Base-by-base conservation (phyloP, 1,140 invertebrate species). In the Heliconius congener region DNA sequence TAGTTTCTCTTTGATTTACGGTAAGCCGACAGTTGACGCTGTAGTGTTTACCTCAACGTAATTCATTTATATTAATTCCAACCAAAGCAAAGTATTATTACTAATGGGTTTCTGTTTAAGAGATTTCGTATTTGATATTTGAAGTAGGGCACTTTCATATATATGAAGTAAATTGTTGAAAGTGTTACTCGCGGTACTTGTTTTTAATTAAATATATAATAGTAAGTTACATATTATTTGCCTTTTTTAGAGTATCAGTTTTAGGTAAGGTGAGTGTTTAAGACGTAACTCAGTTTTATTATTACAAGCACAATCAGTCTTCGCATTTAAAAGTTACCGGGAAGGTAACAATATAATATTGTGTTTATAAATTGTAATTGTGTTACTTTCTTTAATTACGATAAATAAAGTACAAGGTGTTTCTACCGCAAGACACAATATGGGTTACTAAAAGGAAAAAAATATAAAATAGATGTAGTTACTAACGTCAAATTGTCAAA, bases 1-100 rank as follows among this genome's bases (percentile, higher is more conserved):
- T 66, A 66, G 60, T 66, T 66, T 30, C 60, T 66, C 60, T 66
- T 66, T 66, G 27, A 30, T 66, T 66, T 30, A 66, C 13, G 9
- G 4, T 30, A 16, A 27, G 1, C 57, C 13, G 60, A 30, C 55
- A n/a, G 55, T 57, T 30, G 60, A 66, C 11, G 23, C 3, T 23
- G 23, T 30, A 66, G 23, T 23, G 2, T 66, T 66, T 66, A 66
- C 60, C 23, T 66, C 60, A 30, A 66, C 27, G 9, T 13, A 66
- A 30, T 11, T 66, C 16, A 46, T 46, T 16, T 46, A 23, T 60
- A 60, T 60, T 60, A 60, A 4, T 11, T 11, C 55, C n/a, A 60
- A 11, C n/a, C 55, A 60, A 66, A 5, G 27, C 13, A 16, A 16
- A 66, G 13, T 30, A 27, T 16, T 27, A 37, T 37, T 30, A 23